Evolutionary conservation across 2,888 invertebrate species (phyloP), one percentile per base, ranked within the genome.

Genomic region (Galerucella nymphaeae): DNA sequence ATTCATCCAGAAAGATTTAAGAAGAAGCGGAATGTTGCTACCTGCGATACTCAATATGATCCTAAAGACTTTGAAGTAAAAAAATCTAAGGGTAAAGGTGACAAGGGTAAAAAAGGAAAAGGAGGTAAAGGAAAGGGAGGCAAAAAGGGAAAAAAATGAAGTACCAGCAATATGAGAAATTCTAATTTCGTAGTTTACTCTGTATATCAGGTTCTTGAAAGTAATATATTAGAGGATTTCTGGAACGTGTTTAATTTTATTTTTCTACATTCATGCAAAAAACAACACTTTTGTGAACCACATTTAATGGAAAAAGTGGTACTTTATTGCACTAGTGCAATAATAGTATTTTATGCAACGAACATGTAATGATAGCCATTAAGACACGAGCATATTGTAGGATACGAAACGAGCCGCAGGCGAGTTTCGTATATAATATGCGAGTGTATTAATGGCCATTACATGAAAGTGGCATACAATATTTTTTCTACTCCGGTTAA

Each of bases 11-110:
- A 90, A 71, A 87, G 89, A 1, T 87, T 90, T 11, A 82, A 82
- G 70, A 84, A 81, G 71, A 83, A 83, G 64, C 83, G 80, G 57
- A 89, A 89, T 76, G 85, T 90, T 2, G 81, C 82, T 13, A 90
- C 91, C 76, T 88, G 88, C 0, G 91, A 90, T 70, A 91, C 91
- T 0, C 92, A 92, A 80, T 92, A 92, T 78, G 82, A 87, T 58
- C 86, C 88, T 30, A 86, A 87, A 0, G 92, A 92, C 82, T 85
- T 78, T 42, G 75, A 66, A 16, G 72, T 75, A 45, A 78, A 76
- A 67, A 75, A 77, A n/a, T 71, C 72, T 62, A 75, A 78, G 45
- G 70, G 74, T 20, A 71, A 72, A 61, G 61, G 61, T 3, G 66
- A 45, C 75, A 69, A 57, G 71, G 61, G 73, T 61, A 38, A 80